A percentile compares a stretch with the other conserved stretches of the same genome.
Evolutionary conservation across 2,113 vertebrate species (phyloP).

Genomic region (Ceuthmochares aereus): DNA sequence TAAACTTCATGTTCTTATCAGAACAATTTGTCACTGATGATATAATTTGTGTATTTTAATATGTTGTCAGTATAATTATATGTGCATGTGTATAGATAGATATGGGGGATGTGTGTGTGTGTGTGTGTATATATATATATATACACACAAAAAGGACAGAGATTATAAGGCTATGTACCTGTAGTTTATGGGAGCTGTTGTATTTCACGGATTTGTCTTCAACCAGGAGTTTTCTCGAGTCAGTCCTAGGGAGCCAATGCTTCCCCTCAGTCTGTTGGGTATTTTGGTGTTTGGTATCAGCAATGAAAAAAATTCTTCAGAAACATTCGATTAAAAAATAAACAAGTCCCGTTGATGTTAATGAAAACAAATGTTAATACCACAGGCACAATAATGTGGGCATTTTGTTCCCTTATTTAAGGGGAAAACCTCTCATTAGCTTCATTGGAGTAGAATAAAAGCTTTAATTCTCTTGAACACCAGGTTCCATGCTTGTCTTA

Average conservation of each 20-base stretch:
- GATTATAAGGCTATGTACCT: background rate
- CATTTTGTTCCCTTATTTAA: background rate
- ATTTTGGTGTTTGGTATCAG: background rate
- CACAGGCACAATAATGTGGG: background rate
- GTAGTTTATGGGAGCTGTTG: background rate
- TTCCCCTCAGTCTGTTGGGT: background rate
- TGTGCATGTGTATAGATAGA: accelerated
- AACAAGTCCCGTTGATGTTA: accelerated
- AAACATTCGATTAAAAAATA: background rate
- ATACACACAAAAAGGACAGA: background rate
- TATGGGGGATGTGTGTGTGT: no score
- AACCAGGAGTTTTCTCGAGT: background rate
- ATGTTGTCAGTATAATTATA: accelerated
- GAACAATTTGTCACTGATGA: background rate
- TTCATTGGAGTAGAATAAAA: background rate
- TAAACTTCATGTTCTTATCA: background rate
- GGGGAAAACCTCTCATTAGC: background rate
- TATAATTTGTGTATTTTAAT: background rate
- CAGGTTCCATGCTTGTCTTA: background rate
- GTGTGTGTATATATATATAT: no score
- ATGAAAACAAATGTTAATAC: background rate
- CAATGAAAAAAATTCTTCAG: background rate
- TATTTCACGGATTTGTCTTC: background rate
- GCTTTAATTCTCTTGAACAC: background rate
- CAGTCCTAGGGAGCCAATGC: background rate